A percentile compares a stretch with the other conserved stretches of the same genome.
Conservation (phyloP, 2,888 invertebrate species). For the Meliscaeva auricollis region DNA sequence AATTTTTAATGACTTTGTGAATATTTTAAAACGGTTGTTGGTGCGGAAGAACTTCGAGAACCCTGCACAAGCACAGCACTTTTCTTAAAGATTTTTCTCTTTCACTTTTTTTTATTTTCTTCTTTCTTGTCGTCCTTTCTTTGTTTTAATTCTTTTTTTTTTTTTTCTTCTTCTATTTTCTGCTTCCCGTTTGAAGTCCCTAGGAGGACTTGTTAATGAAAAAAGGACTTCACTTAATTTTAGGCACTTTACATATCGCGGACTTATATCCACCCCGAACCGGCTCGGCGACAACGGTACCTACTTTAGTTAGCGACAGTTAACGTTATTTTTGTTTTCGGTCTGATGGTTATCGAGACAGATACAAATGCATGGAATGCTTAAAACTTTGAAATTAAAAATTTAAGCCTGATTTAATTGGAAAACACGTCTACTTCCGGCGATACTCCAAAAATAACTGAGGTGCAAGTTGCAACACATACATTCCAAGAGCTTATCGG, state of each 20-base stretch:
- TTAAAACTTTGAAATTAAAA: conserved; percentile 56
- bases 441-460: conserved; percentile 78
- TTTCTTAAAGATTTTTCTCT: conserved; percentile 37
- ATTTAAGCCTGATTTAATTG: conserved; percentile 63
- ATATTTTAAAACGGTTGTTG: conserved; percentile 63
- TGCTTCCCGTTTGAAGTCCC: conserved; percentile 27
- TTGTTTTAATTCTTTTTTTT: conserved; percentile 51
- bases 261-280: not conserved
- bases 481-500: conserved; percentile 71
- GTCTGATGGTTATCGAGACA: conserved; percentile 23
- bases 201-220: conserved; percentile 22
- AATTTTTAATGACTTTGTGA: conserved; percentile 72
- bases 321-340: conserved; percentile 25
- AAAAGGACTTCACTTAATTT: conserved; percentile 37
- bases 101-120: conserved; percentile 1
- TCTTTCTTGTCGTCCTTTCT: conserved; percentile 37
- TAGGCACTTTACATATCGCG: not conserved
- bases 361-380: conserved; percentile 31
- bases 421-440: conserved; percentile 77
- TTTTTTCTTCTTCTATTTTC: conserved; percentile 2
- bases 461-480: conserved; percentile 73
- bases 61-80: conserved; percentile 58
- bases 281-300: not conserved
- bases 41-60: conserved; percentile 52
- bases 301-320: conserved; percentile 28